Conservation (phyloP, 2,888 invertebrate genomes). For the Amblyjoppa proteus region DNA sequence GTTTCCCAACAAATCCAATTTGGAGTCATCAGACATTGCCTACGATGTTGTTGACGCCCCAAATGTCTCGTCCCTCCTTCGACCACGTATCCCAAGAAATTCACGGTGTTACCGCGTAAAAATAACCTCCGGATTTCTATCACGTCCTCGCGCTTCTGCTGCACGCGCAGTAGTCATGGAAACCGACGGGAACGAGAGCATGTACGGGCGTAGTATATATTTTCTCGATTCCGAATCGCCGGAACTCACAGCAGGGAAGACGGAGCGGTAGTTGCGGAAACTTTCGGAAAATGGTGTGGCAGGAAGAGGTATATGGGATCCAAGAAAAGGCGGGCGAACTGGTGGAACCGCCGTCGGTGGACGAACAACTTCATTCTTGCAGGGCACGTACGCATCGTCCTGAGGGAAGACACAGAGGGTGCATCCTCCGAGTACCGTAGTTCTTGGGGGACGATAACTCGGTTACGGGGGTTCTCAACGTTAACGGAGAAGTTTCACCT, state of each 20-base stretch:
- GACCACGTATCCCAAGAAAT: constrained; percentile 31
- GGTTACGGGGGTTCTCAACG: constrained; percentile 80
- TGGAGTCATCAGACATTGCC: neutral
- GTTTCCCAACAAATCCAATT: neutral
- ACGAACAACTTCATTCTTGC: constrained; percentile 71
- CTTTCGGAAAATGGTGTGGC: constrained; percentile 40
- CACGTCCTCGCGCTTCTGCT: constrained; percentile 45
- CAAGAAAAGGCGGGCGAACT: constrained; percentile 18
- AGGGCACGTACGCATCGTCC: constrained; percentile 78
- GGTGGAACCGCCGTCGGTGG: constrained; percentile 23
- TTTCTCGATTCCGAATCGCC: constrained; percentile 74
- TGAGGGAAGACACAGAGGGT: constrained; percentile 76
- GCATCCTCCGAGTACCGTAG: constrained; percentile 73
- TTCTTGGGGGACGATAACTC: constrained; percentile 78
- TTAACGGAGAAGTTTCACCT: constrained; percentile 43
- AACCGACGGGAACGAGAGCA: constrained; percentile 75
- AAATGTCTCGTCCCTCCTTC: neutral
- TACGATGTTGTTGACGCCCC: constrained; percentile 17
- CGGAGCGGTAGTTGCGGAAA: constrained; percentile 65
- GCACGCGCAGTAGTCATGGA: constrained; percentile 76
- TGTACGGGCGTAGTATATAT: constrained; percentile 52
- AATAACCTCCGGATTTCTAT: constrained; percentile 44
- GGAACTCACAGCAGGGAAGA: constrained; percentile 69
- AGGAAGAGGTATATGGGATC: constrained; percentile 9
- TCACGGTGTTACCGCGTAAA: constrained; percentile 47